These are phyloP conservation scores for Neomorphus geoffroyi DNA, from an alignment of 2,797 vertebrate genomes.

Conservation along the genomic window DNA sequence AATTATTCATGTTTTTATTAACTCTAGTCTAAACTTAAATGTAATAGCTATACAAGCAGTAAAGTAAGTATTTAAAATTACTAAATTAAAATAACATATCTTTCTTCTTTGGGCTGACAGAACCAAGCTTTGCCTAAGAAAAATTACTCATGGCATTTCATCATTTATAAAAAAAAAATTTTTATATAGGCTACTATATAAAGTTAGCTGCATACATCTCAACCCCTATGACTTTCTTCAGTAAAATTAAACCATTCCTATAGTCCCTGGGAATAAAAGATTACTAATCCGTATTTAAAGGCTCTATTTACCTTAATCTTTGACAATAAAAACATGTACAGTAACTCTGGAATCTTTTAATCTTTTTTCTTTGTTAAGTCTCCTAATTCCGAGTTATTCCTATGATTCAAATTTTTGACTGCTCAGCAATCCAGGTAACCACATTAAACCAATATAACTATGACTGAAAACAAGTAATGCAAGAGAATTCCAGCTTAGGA, in stretches of 20 bases:
- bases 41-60: not conserved
- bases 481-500: not conserved
- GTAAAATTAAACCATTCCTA: not conserved
- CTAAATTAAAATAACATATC: not conserved
- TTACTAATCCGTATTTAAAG: slow-evolving; percentile 9
- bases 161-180: not conserved
- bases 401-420: not conserved
- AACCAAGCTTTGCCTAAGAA: not conserved
- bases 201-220: not conserved
- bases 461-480: not conserved
- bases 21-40: not conserved
- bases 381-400: not conserved
- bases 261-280: not conserved
- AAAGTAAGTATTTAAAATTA: not conserved
- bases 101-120: not conserved
- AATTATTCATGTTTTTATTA: not conserved
- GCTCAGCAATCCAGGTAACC: not conserved
- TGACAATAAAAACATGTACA: not conserved
- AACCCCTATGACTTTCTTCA: not conserved
- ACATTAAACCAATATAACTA: not conserved
- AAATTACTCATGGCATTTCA: not conserved
- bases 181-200: not conserved
- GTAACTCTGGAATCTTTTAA: not conserved
- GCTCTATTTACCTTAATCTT: not conserved
- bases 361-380: not conserved